phyloP scores from a whole-genome alignment of 2,888 invertebrate species.

The Mesoligia furuncula region DNA sequence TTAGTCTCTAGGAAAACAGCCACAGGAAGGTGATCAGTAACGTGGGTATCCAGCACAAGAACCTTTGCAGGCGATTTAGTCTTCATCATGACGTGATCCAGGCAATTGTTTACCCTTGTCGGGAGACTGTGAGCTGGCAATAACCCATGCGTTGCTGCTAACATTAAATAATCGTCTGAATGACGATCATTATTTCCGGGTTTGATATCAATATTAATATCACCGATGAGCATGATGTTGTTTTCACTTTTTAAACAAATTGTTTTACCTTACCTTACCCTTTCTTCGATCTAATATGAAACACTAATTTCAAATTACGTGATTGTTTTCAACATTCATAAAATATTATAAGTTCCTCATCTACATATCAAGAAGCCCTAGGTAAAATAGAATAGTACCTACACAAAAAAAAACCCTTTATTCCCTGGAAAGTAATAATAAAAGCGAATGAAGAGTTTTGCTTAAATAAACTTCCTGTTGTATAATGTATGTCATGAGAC shows the following conservation, averaged over 20 bases:
- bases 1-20: too few relatives aligned
- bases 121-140: too few relatives aligned
- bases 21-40: too few relatives aligned
- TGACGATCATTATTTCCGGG: too few relatives aligned
- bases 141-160: too few relatives aligned
- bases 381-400: neutral
- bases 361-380: neutral
- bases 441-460: neutral
- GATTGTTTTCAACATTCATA: neutral
- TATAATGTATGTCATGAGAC: constrained; percentile 14
- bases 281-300: neutral
- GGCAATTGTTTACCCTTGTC: too few relatives aligned
- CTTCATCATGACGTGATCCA: too few relatives aligned
- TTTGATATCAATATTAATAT: too few relatives aligned
- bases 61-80: too few relatives aligned
- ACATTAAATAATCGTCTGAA: too few relatives aligned
- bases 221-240: too few relatives aligned
- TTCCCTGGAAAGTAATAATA: neutral
- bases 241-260: neutral
- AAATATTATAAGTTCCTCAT: neutral
- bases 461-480: constrained; percentile 16
- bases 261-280: neutral
- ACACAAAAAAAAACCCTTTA: neutral
- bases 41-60: too few relatives aligned
- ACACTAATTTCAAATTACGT: neutral